phyloP scores from a whole-genome alignment of 2,113 vertebrate genomes.

The Spea bombifrons region DNA sequence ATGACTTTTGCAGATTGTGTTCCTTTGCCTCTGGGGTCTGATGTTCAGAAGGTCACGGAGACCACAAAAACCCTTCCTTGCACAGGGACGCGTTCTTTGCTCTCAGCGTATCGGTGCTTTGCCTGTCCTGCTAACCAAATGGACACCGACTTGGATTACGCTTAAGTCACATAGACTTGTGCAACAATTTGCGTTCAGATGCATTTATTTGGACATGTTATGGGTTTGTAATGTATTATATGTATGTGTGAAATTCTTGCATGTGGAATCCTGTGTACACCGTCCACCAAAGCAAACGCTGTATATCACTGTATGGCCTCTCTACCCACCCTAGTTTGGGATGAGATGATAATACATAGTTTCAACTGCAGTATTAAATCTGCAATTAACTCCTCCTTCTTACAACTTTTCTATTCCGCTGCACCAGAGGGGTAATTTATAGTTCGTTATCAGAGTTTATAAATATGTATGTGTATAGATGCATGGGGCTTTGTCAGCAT shows the following conservation, averaged over 20 bases:
- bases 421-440: too few species aligned
- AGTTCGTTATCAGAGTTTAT: too few species aligned
- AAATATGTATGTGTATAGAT: too few species aligned
- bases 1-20: constrained; percentile 22
- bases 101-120: constrained; percentile 27
- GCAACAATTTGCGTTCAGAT: background rate
- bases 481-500: too few species aligned
- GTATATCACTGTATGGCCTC: too few species aligned
- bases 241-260: background rate
- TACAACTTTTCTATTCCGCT: too few species aligned
- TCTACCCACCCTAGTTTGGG: too few species aligned
- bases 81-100: background rate
- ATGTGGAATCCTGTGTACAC: too few species aligned
- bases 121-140: constrained; percentile 4
- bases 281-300: too few species aligned
- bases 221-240: background rate
- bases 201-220: background rate
- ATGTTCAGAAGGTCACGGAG: constrained; percentile 2
- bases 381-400: too few species aligned
- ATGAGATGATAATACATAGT: too few species aligned
- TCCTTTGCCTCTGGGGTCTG: background rate
- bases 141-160: background rate
- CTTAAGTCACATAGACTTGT: background rate
- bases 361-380: too few species aligned
- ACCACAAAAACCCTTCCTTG: background rate